These are phyloP conservation scores for Balaeniceps rex DNA, from an alignment of 2,113 vertebrate genomes.

Conservation along the genomic window DNA sequence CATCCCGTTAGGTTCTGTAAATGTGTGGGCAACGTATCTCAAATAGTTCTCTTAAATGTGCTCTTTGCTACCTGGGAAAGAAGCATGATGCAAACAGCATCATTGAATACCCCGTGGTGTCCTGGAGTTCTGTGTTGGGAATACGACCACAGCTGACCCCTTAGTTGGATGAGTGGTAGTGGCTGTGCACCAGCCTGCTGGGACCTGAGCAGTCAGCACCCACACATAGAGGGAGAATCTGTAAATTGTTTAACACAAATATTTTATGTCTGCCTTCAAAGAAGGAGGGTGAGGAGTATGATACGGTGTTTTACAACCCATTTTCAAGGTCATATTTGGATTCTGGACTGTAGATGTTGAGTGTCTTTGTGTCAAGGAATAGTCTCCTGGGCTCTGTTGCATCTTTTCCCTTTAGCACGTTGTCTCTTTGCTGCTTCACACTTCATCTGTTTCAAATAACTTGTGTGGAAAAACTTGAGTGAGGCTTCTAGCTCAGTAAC, in stretches of 20 bases:
- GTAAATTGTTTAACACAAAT: not conserved
- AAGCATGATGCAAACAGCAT: not conserved
- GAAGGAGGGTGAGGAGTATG: not conserved
- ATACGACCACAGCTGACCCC: not conserved
- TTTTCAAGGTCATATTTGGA: not conserved
- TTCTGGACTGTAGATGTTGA: not conserved
- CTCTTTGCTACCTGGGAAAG: not conserved
- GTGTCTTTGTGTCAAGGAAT: not conserved
- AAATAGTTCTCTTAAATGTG: not conserved
- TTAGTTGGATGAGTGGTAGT: not conserved
- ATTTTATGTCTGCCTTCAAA: not conserved
- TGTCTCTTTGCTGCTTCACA: not conserved
- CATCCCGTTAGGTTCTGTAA: not conserved
- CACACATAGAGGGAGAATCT: accelerated
- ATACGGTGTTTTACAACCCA: not conserved
- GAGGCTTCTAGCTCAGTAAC: not conserved
- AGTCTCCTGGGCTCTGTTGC: not conserved
- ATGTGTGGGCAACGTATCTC: no score
- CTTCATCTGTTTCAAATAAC: not conserved
- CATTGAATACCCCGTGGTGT: not conserved
- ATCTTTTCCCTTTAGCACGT: not conserved
- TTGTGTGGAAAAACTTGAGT: not conserved
- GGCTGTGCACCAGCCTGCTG: not conserved
- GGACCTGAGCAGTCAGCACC: not conserved
- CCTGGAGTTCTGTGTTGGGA: not conserved